Evolutionary conservation across 2,113 vertebrate species (phyloP).

Genomic region (Callipepla californica): DNA sequence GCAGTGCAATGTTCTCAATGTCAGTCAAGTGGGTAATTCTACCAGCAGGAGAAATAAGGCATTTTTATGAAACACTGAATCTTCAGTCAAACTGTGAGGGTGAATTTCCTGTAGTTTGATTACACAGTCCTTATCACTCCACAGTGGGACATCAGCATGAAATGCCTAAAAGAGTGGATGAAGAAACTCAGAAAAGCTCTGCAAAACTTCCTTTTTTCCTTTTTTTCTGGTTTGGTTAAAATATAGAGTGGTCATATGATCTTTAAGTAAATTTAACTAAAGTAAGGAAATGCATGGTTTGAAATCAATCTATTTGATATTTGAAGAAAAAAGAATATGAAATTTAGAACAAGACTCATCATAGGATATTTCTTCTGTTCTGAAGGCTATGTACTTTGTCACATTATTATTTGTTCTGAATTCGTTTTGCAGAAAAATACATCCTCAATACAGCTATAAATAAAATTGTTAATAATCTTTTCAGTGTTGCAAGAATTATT

Average conservation of each 20-base stretch:
- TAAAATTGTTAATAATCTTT: not conserved
- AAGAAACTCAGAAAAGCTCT: not conserved
- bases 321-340: not conserved
- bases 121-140: not conserved
- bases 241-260: not conserved
- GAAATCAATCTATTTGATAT: not conserved
- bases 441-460: not conserved
- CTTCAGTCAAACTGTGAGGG: not conserved
- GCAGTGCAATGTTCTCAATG: not conserved
- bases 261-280: not conserved
- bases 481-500: not conserved
- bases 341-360: not conserved
- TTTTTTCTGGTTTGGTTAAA: not conserved
- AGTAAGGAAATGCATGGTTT: not conserved
- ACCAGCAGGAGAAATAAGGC: not conserved
- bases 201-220: not conserved
- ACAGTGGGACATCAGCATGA: fast-evolving
- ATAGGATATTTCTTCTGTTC: not conserved
- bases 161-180: not conserved
- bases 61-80: not conserved
- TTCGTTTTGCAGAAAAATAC: not conserved
- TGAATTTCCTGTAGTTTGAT: not conserved
- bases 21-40: not conserved
- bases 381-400: not conserved
- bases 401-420: not conserved